These are phyloP conservation scores for Drosophila rellima DNA, from an alignment of 2,888 invertebrate species.

Conservation along the genomic window DNA sequence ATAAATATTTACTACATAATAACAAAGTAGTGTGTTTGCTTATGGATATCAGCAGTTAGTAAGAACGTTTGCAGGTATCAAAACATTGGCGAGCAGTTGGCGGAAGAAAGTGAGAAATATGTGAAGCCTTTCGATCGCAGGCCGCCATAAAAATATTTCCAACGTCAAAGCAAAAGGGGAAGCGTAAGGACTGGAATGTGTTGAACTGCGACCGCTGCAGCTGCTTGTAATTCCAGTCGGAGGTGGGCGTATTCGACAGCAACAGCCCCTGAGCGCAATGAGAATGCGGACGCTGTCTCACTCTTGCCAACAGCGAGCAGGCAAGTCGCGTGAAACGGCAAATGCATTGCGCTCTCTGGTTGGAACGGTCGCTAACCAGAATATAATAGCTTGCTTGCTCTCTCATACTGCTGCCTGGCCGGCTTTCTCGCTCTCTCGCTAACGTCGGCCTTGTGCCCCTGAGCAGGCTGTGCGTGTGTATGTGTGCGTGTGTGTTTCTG, in stretches of 20 bases:
- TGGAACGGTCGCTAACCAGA: conserved; percentile 58
- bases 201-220: conserved; percentile 41
- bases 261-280: conserved; percentile 52
- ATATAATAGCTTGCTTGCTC: conserved; percentile 34
- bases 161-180: conserved; percentile 49
- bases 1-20: background rate
- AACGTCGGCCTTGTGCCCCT: conserved; percentile 40
- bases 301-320: conserved; percentile 2
- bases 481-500: conserved; percentile 5
- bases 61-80: conserved; percentile 5
- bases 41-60: background rate
- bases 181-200: conserved; percentile 40
- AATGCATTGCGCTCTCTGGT: conserved; percentile 52
- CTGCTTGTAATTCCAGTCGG: conserved; percentile 66
- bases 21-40: background rate
- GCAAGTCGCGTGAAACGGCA: conserved; percentile 34
- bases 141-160: conserved; percentile 78
- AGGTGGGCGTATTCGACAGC: conserved; percentile 69
- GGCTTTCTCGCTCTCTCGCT: conserved; percentile 33
- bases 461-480: conserved; percentile 6
- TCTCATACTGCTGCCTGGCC: conserved; percentile 15
- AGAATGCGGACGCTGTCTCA: conserved; percentile 35
- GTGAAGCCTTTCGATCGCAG: conserved; percentile 75
- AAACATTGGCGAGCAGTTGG: conserved; percentile 31
- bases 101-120: conserved; percentile 49